Evolutionary conservation across 2,113 vertebrate genomes (phyloP), one percentile per base, ranked within the genome.

Genomic region (Ammodytes dubius): DNA sequence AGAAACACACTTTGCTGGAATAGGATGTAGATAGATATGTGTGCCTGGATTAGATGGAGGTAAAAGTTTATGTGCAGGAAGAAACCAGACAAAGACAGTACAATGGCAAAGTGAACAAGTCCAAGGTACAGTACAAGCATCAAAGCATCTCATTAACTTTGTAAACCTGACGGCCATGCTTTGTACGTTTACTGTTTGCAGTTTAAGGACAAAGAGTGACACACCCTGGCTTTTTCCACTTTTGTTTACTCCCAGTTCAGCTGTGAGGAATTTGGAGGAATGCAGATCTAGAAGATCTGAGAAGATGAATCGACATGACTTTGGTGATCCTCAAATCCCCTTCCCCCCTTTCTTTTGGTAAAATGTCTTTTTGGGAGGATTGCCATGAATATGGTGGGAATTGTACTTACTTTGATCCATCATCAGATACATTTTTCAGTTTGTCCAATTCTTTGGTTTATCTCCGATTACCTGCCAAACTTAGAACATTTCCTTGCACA

Each of bases 191-290:
- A 53, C 61, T 72, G 58, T 70, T 50, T 56, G 52, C 60, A 61
- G 47, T 43, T 6, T 0, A 65, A 27, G 13, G 42, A 19, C 59
- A 43, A 47, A 56, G 46, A 7, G 60, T 0, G 61, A 61, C 79
- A 78, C 84, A 50, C 84, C 84, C 73, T 85, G 12, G 0, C 17
- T 46, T 43, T 56, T 43, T 52, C 47, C 50, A 4, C 64, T 42
- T 65, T 63, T 53, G 46, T 66, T 73, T 61, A 4, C 56, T 57
- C 7, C 49, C 17, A 46, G 7, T 50, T 73, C 9, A 72, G 2
- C n/a, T 15, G 66, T 49, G 39, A 14, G 63, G 27, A 49, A 60
- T 72, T 46, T 69, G 7, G 5, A 56, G 15, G 8, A 39, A 59
- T 61, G n/a, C 52, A 17, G 7, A 47, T 56, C 27, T 27, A 27